Evolutionary conservation across 1,140 invertebrate genomes (phyloP).

Genomic region (Aphidius gifuensis): DNA sequence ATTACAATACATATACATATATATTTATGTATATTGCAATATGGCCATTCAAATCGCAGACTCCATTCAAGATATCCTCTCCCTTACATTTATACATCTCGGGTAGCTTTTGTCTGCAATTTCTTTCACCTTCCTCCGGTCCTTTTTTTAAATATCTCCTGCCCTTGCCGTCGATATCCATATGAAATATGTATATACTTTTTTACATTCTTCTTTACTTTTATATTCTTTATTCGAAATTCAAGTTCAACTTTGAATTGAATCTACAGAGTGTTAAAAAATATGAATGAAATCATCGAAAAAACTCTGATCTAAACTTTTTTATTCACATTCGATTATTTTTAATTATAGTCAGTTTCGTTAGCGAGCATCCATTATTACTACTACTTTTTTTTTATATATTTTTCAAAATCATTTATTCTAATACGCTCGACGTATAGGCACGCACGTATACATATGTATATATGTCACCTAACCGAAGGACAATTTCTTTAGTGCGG

Average conservation of each 20-base stretch:
- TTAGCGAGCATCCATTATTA: not conserved
- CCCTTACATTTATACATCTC: constrained; percentile 31
- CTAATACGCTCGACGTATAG: not conserved
- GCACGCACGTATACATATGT: not conserved
- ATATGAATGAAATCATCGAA: not conserved
- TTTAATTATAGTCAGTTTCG: not conserved
- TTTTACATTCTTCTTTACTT: not conserved
- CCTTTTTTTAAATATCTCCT: not conserved
- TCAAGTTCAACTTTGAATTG: not conserved
- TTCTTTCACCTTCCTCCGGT: constrained; percentile 38
- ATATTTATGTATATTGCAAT: constrained; percentile 4
- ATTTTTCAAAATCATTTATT: not conserved
- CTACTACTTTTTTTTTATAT: not conserved
- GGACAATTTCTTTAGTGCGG: constrained; percentile 45
- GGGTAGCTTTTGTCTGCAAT: constrained; percentile 47
- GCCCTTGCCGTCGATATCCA: not conserved
- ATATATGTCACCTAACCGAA: constrained; percentile 18
- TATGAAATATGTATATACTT: not conserved
- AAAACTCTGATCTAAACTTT: too few relatives aligned
- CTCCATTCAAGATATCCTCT: constrained; percentile 41
- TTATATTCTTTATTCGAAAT: not conserved
- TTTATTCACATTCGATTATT: not conserved
- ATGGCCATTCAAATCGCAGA: constrained; percentile 44
- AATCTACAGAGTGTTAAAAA: not conserved
- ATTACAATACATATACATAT: constrained; percentile 10